Base-by-base conservation (phyloP, 1,140 invertebrate genomes). In the Lepidurus packardi region DNA sequence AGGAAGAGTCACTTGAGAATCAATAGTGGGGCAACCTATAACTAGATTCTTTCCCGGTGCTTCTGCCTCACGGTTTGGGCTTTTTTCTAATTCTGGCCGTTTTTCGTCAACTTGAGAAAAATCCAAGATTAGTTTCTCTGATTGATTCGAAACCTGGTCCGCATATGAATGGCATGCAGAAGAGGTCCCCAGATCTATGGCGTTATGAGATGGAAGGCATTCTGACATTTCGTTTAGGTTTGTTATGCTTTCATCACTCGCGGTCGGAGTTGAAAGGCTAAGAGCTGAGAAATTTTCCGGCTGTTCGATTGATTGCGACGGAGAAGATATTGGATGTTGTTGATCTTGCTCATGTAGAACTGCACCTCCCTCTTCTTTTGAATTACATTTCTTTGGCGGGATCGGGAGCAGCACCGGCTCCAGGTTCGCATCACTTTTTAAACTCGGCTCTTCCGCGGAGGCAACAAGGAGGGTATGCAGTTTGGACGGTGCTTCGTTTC, bases 1-100 rank as follows among this genome's bases (percentile, higher is more conserved):
- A 65, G 21, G 53, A 65, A 65, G 53, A 65, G 53, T 65, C 53
- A 65, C n/a, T 65, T 65, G 53, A 65, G 53, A 65, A 65, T 65
- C 53, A 65, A 65, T 65, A 65, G 53, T 65, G 6, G 53, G 53
- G 53, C 53, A 13, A 65, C 53, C 21, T 21, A 65, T 65, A 65
- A 65, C 53, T 21, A 65, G 53, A 65, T 65, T 21, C 53, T 65
- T 21, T 65, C 21, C 53, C 4, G 9, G 16, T 65, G n/a, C 53
- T 65, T 65, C 53, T 65, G 53, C 53, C 53, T 65, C 21, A 65
- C 13, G 53, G 53, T 3, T 65, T 7, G 4, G 16, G 9, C 1
- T 65, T 16, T 65, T 21, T 65, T 65, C n/a, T 65, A 65, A 65
- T 21, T 65, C 21, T 65, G 6, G 16, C 21, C 16, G 16, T 21